phyloP scores from a whole-genome alignment of 2,888 invertebrate genomes.

The Pammene aurita region DNA sequence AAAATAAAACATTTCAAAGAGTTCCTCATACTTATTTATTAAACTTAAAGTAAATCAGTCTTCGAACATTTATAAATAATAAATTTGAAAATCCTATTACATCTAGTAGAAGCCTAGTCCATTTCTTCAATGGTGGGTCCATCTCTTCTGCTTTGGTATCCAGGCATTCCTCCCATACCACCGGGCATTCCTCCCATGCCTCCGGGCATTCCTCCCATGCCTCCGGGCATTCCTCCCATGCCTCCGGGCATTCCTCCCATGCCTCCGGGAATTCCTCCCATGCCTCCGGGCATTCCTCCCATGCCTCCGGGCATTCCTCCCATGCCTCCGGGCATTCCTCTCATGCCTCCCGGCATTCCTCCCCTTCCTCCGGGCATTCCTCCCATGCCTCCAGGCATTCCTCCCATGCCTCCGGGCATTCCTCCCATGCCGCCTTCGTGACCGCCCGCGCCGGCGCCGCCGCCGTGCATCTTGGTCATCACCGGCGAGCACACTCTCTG shows the following conservation, averaged over 20 bases:
- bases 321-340: constrained; percentile 35
- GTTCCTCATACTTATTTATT: constrained; percentile 14
- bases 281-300: constrained; percentile 33
- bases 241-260: constrained; percentile 36
- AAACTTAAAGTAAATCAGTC: constrained; percentile 18
- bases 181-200: constrained; percentile 33
- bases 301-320: constrained; percentile 32
- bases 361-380: constrained; percentile 34
- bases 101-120: constrained; percentile 13
- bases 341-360: constrained; percentile 32
- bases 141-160: constrained; percentile 32
- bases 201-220: constrained; percentile 33
- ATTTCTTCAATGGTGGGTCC: constrained; percentile 41
- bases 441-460: constrained; percentile 65
- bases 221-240: constrained; percentile 35
- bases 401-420: constrained; percentile 32
- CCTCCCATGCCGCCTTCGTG: constrained; percentile 44
- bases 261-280: constrained; percentile 32
- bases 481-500: constrained; percentile 76
- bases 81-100: constrained; percentile 30
- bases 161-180: constrained; percentile 35
- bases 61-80: constrained; percentile 6
- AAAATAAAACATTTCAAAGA: constrained; percentile 11
- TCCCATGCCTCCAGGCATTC: constrained; percentile 37
- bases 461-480: constrained; percentile 77